Evolutionary conservation across 2,113 vertebrate genomes (phyloP).

Genomic region (Heterochromis multidens): DNA sequence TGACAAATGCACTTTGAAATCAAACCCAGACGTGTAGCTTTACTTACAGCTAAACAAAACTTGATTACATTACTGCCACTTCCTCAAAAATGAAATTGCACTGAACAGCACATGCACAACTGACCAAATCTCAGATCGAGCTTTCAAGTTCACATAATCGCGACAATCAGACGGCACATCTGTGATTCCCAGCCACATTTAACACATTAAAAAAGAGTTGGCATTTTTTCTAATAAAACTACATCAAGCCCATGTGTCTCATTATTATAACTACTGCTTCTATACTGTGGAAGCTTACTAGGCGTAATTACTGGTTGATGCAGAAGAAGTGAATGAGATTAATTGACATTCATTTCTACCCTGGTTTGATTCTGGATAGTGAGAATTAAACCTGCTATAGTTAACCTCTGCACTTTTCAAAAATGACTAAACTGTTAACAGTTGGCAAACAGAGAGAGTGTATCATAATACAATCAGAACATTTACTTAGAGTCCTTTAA

Average conservation of each 20-base stretch:
- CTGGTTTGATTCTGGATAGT: neutral
- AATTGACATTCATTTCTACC: neutral
- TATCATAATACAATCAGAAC: neutral
- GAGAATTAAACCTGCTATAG: neutral
- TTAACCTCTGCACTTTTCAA: neutral
- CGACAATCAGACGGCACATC: conserved; percentile 39
- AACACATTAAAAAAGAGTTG: conserved; percentile 42
- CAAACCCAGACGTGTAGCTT: neutral
- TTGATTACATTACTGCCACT: neutral
- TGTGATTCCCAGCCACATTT: conserved; percentile 43
- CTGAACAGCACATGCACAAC: neutral
- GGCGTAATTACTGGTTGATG: conserved; percentile 16
- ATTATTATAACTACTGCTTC: neutral
- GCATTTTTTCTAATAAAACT: conserved; percentile 39
- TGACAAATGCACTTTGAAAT: neutral
- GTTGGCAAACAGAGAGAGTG: conserved; percentile 28
- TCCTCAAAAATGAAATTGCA: neutral
- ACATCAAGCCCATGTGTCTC: conserved; percentile 22
- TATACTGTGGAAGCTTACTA: neutral
- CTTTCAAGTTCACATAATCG: conserved; percentile 9
- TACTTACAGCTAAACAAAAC: neutral
- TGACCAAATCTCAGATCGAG: conserved; percentile 6
- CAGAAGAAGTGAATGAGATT: neutral
- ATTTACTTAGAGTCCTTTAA: neutral
- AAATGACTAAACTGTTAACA: conserved; percentile 1